Evolutionary conservation across 2,888 invertebrate genomes (phyloP), one percentile per base, ranked within the genome.

Genomic region (Eucera pruinosa): DNA sequence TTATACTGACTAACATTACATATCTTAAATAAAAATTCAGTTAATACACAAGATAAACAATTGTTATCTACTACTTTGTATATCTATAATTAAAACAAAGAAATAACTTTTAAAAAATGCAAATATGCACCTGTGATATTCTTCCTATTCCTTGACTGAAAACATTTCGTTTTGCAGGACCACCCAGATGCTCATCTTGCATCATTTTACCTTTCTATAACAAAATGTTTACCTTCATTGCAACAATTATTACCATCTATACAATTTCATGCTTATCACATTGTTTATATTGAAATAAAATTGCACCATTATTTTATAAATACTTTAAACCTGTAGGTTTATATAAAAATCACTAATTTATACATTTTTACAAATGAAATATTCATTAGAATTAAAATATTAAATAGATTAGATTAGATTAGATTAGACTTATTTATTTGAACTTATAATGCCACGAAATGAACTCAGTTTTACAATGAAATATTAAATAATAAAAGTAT

Each of bases 111-210:
- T n/a, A n/a, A n/a, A n/a, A 47, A 48, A 30, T 30, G 82, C 43
- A 64, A 62, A 5, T 68, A 61, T 81, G 30, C 68, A 91, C 95
- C 95, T 96, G 96, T 87, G 95, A 95, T 91, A 95, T 91, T 91
- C 95, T 94, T 64, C 94, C 94, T 94, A 95, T 94, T 81, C 94
- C 94, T 93, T 95, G 95, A 82, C 95, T 94, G 88, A 96, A 91
- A 86, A 95, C 93, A 91, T 95, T 94, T 93, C 94, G 94, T 91
- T 94, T 94, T 86, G 92, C 92, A 90, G 95, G 93, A 89, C 94
- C 92, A 82, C 94, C 92, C 91, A 95, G 93, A 94, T 96, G 95
- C 91, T 95, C 95, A 93, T 95, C 95, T 94, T 95, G 95, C 94
- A 94, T 95, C 94, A 94, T 94, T 73, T 79, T 85, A 71, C 50